Evolutionary conservation across 2,113 vertebrate genomes (phyloP).

Genomic region (Probosciger aterrimus): DNA sequence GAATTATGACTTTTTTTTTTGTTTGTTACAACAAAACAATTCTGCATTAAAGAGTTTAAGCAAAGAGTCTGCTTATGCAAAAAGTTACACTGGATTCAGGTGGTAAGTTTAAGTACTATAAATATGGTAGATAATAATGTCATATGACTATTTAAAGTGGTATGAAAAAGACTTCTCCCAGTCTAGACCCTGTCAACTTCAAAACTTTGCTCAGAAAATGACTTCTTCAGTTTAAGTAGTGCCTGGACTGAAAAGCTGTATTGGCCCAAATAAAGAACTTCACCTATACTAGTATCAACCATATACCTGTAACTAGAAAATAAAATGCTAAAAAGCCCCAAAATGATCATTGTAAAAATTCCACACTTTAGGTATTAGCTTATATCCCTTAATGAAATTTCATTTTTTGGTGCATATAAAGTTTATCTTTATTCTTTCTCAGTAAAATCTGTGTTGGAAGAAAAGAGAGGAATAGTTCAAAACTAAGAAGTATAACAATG

Average conservation of each 20-base stretch:
- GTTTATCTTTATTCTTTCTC: background rate
- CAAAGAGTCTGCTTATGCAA: background rate
- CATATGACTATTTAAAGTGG: background rate
- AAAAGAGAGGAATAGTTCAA: background rate
- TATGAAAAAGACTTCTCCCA: background rate
- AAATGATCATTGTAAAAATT: background rate
- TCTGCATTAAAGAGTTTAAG: background rate
- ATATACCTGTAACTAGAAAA: background rate
- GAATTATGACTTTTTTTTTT: background rate
- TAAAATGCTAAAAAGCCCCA: background rate
- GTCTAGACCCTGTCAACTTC: background rate
- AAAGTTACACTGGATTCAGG: background rate
- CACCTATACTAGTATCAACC: background rate
- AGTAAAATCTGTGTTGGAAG: background rate
- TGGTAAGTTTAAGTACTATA: background rate
- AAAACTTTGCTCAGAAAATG: background rate
- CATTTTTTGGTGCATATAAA: fast-evolving
- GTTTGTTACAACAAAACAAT: background rate
- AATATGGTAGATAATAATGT: background rate
- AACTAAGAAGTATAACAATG: background rate
- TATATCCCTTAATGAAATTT: background rate
- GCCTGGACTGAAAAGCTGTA: background rate
- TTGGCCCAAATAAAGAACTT: background rate
- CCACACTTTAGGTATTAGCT: background rate
- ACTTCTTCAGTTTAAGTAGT: background rate